These are phyloP conservation scores for Stegastes partitus DNA, from an alignment of 2,113 vertebrate genomes.

Conservation along the genomic window DNA sequence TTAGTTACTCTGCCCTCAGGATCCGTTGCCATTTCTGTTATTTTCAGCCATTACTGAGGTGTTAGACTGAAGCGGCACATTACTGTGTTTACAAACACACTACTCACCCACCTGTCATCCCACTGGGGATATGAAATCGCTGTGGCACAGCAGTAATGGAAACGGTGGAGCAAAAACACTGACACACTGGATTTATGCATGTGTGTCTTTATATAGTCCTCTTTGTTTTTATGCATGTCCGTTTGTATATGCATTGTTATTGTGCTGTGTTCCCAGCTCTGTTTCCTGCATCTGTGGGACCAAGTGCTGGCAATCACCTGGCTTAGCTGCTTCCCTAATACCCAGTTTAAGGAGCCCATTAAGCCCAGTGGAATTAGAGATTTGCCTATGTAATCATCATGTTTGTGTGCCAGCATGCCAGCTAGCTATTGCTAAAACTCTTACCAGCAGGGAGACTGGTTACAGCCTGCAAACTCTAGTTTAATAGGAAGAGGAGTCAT, in stretches of 20 bases:
- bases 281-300: slow-evolving; percentile 43
- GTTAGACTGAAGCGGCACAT: slow-evolving; percentile 14
- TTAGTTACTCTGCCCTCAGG: slow-evolving; percentile 17
- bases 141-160: slow-evolving; percentile 47
- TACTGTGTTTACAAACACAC: slow-evolving; percentile 31
- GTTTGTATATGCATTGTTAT: slow-evolving; percentile 55
- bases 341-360: slow-evolving; percentile 68
- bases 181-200: slow-evolving; percentile 39
- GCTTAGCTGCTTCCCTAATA: slow-evolving; percentile 56
- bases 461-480: slow-evolving; percentile 43
- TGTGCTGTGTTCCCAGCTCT: slow-evolving; percentile 43
- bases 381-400: slow-evolving; percentile 57
- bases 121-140: slow-evolving; percentile 20
- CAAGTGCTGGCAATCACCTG: slow-evolving; percentile 60
- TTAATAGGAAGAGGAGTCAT: background rate
- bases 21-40: background rate
- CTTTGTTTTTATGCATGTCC: slow-evolving; percentile 31
- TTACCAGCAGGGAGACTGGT: slow-evolving; percentile 32
- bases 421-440: slow-evolving; percentile 55
- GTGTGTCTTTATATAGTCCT: slow-evolving; percentile 29
- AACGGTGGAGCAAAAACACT: slow-evolving; percentile 41
- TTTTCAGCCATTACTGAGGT: slow-evolving; percentile 19
- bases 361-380: slow-evolving; percentile 66
- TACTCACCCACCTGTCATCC: slow-evolving; percentile 42
- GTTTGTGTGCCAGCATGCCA: slow-evolving; percentile 52